These are phyloP conservation scores for Asarcornis scutulata DNA, from an alignment of 2,113 vertebrate species.

Conservation along the genomic window DNA sequence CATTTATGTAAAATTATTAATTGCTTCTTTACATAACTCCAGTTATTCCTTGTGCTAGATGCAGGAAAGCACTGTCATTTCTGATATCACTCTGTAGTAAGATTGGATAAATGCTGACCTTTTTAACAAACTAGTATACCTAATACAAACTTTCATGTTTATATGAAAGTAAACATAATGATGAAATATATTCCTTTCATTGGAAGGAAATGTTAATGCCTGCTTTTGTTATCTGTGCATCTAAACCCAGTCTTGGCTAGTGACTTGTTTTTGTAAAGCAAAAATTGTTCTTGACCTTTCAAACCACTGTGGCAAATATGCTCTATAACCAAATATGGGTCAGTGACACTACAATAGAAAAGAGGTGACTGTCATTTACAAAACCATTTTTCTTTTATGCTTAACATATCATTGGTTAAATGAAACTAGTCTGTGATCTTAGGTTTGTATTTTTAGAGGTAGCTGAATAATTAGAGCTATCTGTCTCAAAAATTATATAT, in stretches of 20 bases:
- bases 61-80: not conserved
- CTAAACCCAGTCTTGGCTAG: not conserved
- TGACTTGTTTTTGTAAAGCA: not conserved
- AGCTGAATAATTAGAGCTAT: not conserved
- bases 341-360: not conserved
- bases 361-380: not conserved
- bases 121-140: not conserved
- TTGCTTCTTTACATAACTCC: not conserved
- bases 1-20: not conserved
- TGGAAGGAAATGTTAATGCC: not conserved
- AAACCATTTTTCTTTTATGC: not conserved
- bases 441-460: not conserved
- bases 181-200: not conserved
- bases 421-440: not conserved
- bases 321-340: not conserved
- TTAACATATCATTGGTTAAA: not conserved
- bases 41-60: not conserved
- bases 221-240: not conserved
- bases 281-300: conserved; percentile 32
- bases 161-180: not conserved
- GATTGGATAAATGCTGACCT: not conserved
- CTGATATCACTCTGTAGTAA: not conserved
- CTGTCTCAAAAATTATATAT: not conserved
- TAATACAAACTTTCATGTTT: not conserved
- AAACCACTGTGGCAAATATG: not conserved